A percentile compares a stretch with the other conserved stretches of the same genome.
Conservation (phyloP, 1,140 invertebrate species). For the Bombus balteatus region DNA sequence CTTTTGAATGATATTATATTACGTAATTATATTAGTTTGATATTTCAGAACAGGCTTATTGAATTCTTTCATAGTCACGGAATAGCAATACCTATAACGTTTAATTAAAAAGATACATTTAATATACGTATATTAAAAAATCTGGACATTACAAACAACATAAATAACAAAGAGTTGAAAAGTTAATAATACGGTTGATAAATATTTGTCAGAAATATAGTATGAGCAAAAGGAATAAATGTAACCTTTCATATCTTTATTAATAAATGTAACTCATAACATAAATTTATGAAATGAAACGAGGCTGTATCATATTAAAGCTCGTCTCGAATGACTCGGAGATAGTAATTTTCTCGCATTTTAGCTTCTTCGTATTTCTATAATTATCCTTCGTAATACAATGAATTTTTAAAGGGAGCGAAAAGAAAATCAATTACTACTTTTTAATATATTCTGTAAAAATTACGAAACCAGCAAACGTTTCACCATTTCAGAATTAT, state of each 20-base stretch:
- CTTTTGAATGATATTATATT: background rate
- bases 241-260: too few relatives aligned
- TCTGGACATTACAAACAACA: background rate
- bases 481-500: background rate
- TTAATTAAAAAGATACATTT: too few relatives aligned
- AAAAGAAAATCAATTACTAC: background rate
- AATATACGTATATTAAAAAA: background rate
- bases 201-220: background rate
- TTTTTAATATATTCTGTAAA: background rate
- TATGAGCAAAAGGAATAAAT: background rate
- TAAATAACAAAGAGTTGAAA: background rate
- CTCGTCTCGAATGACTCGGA: background rate
- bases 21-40: too few relatives aligned
- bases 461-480: background rate
- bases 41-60: background rate
- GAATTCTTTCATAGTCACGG: background rate
- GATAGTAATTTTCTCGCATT: background rate
- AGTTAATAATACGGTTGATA: background rate
- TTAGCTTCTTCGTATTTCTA: background rate
- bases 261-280: background rate
- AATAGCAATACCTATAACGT: too few relatives aligned
- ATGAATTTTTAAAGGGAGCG: background rate
- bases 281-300: background rate
- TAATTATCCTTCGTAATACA: conserved; percentile 8
- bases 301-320: background rate